These are phyloP conservation scores for Elysia crispata DNA, from an alignment of 2,888 invertebrate genomes.

Conservation along the genomic window DNA sequence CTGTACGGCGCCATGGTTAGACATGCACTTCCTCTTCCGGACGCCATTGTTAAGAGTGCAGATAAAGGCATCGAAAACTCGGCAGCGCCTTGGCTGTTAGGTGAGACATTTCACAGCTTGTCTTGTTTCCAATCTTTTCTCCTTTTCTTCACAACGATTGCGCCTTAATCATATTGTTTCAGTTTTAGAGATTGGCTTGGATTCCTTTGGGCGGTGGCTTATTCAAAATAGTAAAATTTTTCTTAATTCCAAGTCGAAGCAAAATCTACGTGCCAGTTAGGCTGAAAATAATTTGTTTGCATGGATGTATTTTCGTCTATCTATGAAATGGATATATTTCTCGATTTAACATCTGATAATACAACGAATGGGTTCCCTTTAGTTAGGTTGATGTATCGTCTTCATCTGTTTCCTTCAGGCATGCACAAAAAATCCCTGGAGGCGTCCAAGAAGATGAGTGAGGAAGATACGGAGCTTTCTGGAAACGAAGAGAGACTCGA, in stretches of 20 bases:
- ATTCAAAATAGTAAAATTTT: too few relatives aligned
- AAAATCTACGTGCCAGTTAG: too few relatives aligned
- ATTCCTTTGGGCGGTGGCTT: too few relatives aligned
- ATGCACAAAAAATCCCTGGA: slow-evolving; percentile 99
- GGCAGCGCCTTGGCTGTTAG: slow-evolving; percentile 99
- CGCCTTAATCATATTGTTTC: too few relatives aligned
- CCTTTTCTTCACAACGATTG: too few relatives aligned
- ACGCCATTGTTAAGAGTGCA: slow-evolving; percentile 97
- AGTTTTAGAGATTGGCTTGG: too few relatives aligned
- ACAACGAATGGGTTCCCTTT: neutral
- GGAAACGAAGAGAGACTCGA: slow-evolving; percentile 59
- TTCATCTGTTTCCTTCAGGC: slow-evolving; percentile 81
- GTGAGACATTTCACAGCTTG: slow-evolving; percentile 81
- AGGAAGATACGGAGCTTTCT: slow-evolving; percentile 83
- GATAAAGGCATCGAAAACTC: slow-evolving; percentile 90
- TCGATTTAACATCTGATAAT: neutral
- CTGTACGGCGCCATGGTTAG: slow-evolving; percentile 99
- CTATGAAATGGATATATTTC: neutral
- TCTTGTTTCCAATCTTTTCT: too few relatives aligned
- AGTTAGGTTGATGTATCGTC: neutral
- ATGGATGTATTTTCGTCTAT: neutral
- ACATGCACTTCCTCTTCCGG: slow-evolving; percentile 97
- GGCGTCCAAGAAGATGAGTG: slow-evolving; percentile 96
- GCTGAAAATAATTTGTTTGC: too few relatives aligned
- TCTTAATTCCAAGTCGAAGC: too few relatives aligned